Percentiles rank a stretch among this genome's conserved stretches.
Conservation (phyloP, 2,888 invertebrate genomes). For the Agonopterix alstromeriana region DNA sequence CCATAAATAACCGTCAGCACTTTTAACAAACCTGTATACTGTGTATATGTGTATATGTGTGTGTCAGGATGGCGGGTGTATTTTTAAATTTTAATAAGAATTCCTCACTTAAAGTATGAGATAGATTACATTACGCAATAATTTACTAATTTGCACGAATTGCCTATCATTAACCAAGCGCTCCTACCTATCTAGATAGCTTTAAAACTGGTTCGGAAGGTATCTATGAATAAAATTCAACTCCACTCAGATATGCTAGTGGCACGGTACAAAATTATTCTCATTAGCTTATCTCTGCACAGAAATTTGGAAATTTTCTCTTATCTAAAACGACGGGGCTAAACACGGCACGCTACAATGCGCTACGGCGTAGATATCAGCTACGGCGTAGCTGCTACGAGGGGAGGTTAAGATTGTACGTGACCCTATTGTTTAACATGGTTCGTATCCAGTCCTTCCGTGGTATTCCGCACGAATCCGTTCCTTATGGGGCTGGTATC, state of each 20-base stretch:
- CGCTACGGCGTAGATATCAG: constrained; percentile 26
- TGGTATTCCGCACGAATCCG: neutral
- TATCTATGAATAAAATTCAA: constrained; percentile 11
- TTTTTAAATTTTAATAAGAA: too few relatives aligned
- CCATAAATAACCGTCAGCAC: too few relatives aligned
- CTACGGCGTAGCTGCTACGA: constrained; percentile 38
- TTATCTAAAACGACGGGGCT: constrained; percentile 44
- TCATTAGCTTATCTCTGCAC: constrained; percentile 56
- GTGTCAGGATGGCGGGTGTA: too few relatives aligned
- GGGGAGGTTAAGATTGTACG: constrained; percentile 42
- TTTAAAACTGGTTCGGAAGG: too few relatives aligned
- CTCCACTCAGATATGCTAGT: constrained; percentile 38
- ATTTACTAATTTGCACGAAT: too few relatives aligned
- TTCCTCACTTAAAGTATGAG: too few relatives aligned
- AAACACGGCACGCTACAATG: constrained; percentile 37
- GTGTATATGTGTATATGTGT: too few relatives aligned
- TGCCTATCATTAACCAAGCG: too few relatives aligned
- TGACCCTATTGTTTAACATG: constrained; percentile 32
- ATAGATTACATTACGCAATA: too few relatives aligned
- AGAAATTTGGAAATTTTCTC: constrained; percentile 43
- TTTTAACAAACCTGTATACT: too few relatives aligned
- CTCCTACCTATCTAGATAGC: too few relatives aligned
- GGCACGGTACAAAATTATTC: constrained; percentile 42
- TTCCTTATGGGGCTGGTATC: neutral
- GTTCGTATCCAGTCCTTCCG: constrained; percentile 20